Evolutionary conservation across 35 echinoderm and acorn worm species (phyloP).

Genomic region (Acanthaster planci): DNA sequence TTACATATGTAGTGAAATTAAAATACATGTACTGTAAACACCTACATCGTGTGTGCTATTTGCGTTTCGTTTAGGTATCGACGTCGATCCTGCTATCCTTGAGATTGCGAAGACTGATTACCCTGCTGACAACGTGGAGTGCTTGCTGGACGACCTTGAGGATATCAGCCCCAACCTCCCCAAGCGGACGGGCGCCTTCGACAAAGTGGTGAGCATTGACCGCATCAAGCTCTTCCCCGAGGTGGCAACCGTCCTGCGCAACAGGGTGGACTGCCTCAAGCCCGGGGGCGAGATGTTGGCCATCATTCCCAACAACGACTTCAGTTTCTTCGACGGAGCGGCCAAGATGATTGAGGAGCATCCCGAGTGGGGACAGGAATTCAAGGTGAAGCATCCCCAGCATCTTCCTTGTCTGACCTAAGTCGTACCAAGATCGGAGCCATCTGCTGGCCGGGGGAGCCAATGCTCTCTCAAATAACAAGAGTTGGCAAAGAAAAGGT

Average conservation of each 20-base stretch:
- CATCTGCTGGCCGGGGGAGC: too few species aligned
- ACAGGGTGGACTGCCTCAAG: not conserved
- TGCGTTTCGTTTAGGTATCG: too few species aligned
- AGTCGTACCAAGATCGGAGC: too few species aligned
- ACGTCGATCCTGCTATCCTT: not conserved
- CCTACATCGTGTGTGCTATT: too few species aligned
- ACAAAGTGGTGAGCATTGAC: not conserved
- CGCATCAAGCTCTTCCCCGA: not conserved
- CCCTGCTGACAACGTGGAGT: conserved; percentile 9
- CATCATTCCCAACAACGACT: not conserved
- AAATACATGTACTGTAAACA: too few species aligned
- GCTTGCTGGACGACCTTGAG: not conserved
- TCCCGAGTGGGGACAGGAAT: too few species aligned
- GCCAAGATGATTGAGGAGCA: not conserved
- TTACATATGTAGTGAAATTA: not conserved
- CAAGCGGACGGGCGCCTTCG: not conserved
- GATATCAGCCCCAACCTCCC: not conserved
- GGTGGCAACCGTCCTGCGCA: not conserved
- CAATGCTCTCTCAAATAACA: too few species aligned
- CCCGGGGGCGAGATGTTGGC: not conserved
- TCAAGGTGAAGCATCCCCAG: too few species aligned
- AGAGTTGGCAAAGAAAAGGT: too few species aligned
- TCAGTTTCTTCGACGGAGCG: not conserved
- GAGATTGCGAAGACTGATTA: conserved; percentile 4
- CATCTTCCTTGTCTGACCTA: too few species aligned